A percentile compares a stretch with the other conserved stretches of the same genome.
Conservation (phyloP, 1,140 invertebrate species). For the Drosophila triauraria region DNA sequence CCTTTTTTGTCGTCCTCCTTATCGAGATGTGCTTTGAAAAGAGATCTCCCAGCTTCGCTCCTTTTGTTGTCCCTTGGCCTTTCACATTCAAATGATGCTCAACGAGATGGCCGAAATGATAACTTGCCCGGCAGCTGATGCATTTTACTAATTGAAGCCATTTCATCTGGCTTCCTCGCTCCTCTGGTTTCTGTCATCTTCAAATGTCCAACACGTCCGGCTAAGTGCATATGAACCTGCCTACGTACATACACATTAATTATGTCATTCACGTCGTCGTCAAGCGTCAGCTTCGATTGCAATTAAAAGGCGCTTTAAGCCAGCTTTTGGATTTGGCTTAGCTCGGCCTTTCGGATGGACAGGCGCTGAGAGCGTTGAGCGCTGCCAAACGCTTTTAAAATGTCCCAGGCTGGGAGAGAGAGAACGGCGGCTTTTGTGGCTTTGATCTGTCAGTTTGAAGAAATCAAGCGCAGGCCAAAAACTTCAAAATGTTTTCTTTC, state of each 20-base stretch:
- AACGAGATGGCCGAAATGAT: conserved; percentile 28
- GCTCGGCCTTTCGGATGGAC: conserved; percentile 24
- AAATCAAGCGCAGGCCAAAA: conserved; percentile 83
- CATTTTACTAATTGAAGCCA: conserved; percentile 74
- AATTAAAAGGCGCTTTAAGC: conserved; percentile 82
- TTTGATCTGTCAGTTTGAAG: conserved; percentile 84
- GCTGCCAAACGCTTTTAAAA: conserved; percentile 85
- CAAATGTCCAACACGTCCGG: conserved; percentile 77
- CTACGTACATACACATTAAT: conserved; percentile 76
- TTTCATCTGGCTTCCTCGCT: conserved; percentile 33
- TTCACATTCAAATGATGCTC: conserved; percentile 46
- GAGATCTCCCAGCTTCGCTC: background rate
- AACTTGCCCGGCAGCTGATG: conserved; percentile 42
- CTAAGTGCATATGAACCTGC: conserved; percentile 69
- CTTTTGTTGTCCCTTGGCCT: conserved; percentile 53
- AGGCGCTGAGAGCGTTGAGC: conserved; percentile 61
- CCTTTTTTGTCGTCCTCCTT: conserved; percentile 64
- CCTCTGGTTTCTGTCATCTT: conserved; percentile 65
- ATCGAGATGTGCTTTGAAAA: conserved; percentile 56
- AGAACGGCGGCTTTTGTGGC: conserved; percentile 61
- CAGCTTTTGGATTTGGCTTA: conserved; percentile 33
- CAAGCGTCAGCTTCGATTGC: conserved; percentile 63
- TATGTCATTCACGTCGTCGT: conserved; percentile 83
- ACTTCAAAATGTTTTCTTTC: conserved; percentile 70
- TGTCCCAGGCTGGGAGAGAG: conserved; percentile 52